phyloP scores from a whole-genome alignment of 2,797 vertebrate species.

The Manis javanica region DNA sequence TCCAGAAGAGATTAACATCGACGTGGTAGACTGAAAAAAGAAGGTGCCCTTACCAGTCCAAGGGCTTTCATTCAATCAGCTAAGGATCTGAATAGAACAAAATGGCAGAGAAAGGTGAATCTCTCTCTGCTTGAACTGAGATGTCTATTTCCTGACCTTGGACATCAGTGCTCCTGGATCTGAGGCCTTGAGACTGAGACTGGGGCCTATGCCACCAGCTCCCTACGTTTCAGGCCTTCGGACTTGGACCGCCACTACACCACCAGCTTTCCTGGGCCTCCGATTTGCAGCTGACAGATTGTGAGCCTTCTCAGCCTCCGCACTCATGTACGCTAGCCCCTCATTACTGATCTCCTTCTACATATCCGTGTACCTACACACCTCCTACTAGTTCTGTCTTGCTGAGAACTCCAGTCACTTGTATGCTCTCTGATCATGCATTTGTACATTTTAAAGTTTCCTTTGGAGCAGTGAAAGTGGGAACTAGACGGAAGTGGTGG shows the following conservation, averaged over 20 bases:
- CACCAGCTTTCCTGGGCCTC: neutral
- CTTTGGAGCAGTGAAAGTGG: neutral
- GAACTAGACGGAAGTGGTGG: neutral
- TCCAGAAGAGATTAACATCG: neutral
- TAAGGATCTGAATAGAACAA: neutral
- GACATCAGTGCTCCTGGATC: neutral
- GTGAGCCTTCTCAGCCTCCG: neutral
- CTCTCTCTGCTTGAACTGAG: neutral
- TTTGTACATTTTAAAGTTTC: conserved; percentile 46
- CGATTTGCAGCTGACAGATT: neutral
- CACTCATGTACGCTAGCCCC: neutral
- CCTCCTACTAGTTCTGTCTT: neutral
- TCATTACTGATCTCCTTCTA: neutral
- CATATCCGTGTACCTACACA: neutral
- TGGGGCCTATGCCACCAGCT: neutral
- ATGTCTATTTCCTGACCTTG: neutral
- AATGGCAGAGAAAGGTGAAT: neutral
- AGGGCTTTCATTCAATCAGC: neutral
- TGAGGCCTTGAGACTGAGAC: neutral
- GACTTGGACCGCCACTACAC: neutral
- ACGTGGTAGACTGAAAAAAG: neutral
- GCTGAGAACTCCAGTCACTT: neutral
- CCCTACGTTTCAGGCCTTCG: neutral
- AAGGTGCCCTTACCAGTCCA: neutral
- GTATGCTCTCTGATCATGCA: neutral